Percentiles rank a stretch among this genome's conserved stretches.
phyloP scores from a whole-genome alignment of 2,113 vertebrate genomes.

The Shinisaurus crocodilurus region DNA sequence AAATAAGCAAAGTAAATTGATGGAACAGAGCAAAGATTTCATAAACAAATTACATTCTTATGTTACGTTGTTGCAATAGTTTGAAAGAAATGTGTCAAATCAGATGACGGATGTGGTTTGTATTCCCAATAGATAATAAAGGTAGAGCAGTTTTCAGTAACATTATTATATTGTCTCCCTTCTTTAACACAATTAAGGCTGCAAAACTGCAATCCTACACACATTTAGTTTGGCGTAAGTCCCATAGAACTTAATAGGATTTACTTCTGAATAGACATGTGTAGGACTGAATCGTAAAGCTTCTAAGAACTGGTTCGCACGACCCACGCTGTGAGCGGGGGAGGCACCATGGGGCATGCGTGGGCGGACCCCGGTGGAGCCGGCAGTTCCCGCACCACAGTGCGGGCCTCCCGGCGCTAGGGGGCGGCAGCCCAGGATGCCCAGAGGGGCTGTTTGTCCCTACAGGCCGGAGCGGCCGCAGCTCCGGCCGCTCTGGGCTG shows the following conservation, averaged over 20 bases:
- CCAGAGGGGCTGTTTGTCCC: no score
- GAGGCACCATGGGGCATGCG: no score
- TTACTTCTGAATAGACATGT: not conserved
- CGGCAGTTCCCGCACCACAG: no score
- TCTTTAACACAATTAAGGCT: not conserved
- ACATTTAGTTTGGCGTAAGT: not conserved
- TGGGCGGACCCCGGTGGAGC: no score
- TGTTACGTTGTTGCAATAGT: not conserved
- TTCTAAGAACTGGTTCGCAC: no score
- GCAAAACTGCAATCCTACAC: not conserved
- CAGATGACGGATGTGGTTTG: not conserved
- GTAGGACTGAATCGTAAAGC: not conserved
- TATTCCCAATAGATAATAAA: not conserved
- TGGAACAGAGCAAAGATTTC: not conserved
- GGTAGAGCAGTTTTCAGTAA: not conserved
- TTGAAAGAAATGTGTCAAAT: not conserved
- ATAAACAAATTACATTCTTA: not conserved
- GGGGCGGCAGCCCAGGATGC: no score
- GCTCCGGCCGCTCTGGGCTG: no score
- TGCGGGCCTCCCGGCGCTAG: no score
- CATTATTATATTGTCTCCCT: not conserved
- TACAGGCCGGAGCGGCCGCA: no score
- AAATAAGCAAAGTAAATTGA: not conserved
- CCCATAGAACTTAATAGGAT: not conserved
- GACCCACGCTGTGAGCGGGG: no score